phyloP scores from a whole-genome alignment of 2,113 vertebrate species.

The Heliornis fulica region DNA sequence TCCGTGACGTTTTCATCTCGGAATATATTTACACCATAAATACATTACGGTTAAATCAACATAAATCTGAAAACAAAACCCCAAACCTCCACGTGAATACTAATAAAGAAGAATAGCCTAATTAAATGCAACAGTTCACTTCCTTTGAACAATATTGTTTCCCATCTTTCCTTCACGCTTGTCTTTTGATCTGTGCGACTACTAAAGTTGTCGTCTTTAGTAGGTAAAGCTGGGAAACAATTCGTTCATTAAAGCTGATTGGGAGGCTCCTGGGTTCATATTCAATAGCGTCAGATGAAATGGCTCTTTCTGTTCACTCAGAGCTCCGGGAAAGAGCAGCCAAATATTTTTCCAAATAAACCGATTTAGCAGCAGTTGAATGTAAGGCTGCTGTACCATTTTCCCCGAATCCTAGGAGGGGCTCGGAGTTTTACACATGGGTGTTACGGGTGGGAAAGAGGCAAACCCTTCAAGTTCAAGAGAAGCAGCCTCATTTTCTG shows the following conservation, averaged over 20 bases:
- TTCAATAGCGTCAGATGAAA: conserved; percentile 40
- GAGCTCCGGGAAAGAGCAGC: not conserved
- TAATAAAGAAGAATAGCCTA: conserved; percentile 77
- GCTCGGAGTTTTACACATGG: not conserved
- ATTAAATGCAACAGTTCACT: conserved; percentile 78
- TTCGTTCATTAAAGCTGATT: conserved; percentile 69
- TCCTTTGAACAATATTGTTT: conserved; percentile 76
- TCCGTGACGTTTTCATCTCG: conserved; percentile 78
- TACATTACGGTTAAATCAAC: conserved; percentile 75
- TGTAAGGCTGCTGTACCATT: not conserved
- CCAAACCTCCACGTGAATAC: conserved; percentile 58
- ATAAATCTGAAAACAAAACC: conserved; percentile 27
- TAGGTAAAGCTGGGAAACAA: conserved; percentile 67
- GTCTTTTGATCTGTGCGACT: conserved; percentile 74
- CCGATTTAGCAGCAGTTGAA: conserved; percentile 45
- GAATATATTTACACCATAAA: conserved; percentile 84
- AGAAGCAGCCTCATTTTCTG: not conserved
- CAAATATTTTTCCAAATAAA: conserved; percentile 63
- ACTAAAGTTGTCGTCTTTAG: conserved; percentile 71
- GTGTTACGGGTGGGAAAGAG: not conserved
- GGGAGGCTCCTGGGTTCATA: conserved; percentile 40
- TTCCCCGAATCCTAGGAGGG: not conserved
- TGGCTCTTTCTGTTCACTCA: conserved; percentile 18
- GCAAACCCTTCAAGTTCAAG: not conserved
- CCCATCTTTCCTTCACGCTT: conserved; percentile 51